Conservation (phyloP, 2,797 vertebrate genomes). For the Tolypeutes matacus region DNA sequence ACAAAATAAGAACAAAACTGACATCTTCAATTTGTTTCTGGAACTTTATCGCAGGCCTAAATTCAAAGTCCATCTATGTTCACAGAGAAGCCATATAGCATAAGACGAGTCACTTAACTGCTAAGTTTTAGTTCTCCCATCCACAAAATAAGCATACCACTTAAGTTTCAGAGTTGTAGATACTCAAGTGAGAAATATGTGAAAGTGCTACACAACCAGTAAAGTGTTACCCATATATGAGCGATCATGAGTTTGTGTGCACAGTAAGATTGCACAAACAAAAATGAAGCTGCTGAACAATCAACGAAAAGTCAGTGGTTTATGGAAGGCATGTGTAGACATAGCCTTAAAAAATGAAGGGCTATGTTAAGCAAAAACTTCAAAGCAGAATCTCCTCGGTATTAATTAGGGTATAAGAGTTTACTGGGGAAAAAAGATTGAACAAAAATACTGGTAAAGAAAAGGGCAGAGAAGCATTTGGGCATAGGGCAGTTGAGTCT, state of each 20-base stretch:
- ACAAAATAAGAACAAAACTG: background rate
- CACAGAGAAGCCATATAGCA: background rate
- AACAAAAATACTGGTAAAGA: background rate
- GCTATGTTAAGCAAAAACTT: background rate
- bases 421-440: background rate
- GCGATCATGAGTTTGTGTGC: background rate
- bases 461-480: background rate
- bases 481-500: background rate
- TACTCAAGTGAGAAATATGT: background rate
- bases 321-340: constrained; percentile 16
- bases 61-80: background rate
- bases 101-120: background rate
- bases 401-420: background rate
- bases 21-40: background rate
- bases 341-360: constrained; percentile 53
- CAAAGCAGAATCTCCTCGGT: background rate
- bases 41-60: background rate
- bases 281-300: constrained; percentile 33
- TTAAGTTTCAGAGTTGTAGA: background rate
- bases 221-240: background rate
- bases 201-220: background rate
- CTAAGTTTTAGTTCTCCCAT: background rate
- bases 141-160: background rate
- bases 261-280: background rate
- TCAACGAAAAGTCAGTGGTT: constrained; percentile 43